Evolutionary conservation across 1,140 invertebrate genomes (phyloP).

Genomic region (Subanguina moxae): DNA sequence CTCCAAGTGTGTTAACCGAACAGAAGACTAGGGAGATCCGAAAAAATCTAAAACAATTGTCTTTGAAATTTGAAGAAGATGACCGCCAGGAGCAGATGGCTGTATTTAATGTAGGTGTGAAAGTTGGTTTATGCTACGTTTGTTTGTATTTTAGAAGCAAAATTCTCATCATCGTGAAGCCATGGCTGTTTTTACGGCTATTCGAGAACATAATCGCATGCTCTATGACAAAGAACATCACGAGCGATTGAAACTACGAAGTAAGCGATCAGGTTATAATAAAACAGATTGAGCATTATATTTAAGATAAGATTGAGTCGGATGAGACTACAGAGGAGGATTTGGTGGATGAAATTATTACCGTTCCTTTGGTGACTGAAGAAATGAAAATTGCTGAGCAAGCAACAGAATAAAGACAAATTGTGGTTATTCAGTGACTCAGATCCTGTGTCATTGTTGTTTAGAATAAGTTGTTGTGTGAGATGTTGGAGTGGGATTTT

Average conservation of each 20-base stretch:
- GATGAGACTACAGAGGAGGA: conserved; percentile 34
- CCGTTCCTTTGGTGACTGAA: conserved; percentile 41
- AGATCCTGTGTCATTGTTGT: too few species aligned
- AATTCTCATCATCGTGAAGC: conserved; percentile 84
- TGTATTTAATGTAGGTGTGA: conserved; percentile 73
- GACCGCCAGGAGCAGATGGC: conserved; percentile 85
- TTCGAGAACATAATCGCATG: conserved; percentile 66
- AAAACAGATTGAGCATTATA: neutral
- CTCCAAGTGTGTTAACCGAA: conserved; percentile 74
- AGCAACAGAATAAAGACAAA: too few species aligned
- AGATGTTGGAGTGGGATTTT: too few species aligned
- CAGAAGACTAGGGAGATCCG: conserved; percentile 78
- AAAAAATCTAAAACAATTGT: conserved; percentile 96
- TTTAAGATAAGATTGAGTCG: conserved; percentile 33
- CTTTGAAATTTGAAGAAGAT: conserved; percentile 88
- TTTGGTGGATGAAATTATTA: conserved; percentile 52
- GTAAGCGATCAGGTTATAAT: conserved; percentile 14
- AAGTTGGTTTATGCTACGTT: too few species aligned
- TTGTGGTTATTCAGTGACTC: too few species aligned
- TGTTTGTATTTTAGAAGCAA: conserved; percentile 68
- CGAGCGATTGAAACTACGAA: conserved; percentile 75
- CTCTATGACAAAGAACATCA: conserved; percentile 73
- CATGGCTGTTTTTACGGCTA: conserved; percentile 79
- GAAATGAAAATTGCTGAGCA: too few species aligned
- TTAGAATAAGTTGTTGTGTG: too few species aligned